Percentiles rank a stretch among this genome's conserved stretches.
Evolutionary conservation across 2,113 vertebrate species (phyloP).

Genomic region (Pseudonaja textilis): DNA sequence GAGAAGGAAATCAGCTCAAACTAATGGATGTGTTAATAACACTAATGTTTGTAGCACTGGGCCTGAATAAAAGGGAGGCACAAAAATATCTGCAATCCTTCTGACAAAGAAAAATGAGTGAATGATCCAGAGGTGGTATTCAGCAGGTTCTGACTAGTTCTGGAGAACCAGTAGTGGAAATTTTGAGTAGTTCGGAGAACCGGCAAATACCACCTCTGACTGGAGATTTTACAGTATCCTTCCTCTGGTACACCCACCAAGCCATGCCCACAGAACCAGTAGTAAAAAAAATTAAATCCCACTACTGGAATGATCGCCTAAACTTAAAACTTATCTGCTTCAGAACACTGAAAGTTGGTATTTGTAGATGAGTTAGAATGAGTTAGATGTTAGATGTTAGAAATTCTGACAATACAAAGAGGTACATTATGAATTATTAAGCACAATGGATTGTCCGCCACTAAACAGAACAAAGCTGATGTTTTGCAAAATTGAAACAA

Average conservation of each 20-base stretch:
- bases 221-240: no score
- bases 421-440: conserved; percentile 51
- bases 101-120: conserved; percentile 20
- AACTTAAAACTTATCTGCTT: conserved; percentile 51
- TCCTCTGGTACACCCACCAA: no score
- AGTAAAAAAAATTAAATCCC: no score
- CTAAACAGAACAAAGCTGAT: conserved; percentile 2
- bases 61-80: conserved; percentile 50
- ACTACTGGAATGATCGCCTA: no score
- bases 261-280: no score
- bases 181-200: no score
- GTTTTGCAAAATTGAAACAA: neutral
- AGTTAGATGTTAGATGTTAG: conserved; percentile 18
- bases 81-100: conserved; percentile 53
- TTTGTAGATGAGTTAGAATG: conserved; percentile 55
- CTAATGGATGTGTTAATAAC: conserved; percentile 65
- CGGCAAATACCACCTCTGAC: no score
- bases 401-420: conserved; percentile 24
- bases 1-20: conserved; percentile 39
- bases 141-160: no score
- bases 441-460: conserved; percentile 15
- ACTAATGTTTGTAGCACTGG: conserved; percentile 53
- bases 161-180: no score
- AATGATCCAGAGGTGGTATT: neutral
- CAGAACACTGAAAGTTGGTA: conserved; percentile 51